Evolutionary conservation across 2,797 vertebrate genomes (phyloP).

Genomic region (Gallirallus australis): DNA sequence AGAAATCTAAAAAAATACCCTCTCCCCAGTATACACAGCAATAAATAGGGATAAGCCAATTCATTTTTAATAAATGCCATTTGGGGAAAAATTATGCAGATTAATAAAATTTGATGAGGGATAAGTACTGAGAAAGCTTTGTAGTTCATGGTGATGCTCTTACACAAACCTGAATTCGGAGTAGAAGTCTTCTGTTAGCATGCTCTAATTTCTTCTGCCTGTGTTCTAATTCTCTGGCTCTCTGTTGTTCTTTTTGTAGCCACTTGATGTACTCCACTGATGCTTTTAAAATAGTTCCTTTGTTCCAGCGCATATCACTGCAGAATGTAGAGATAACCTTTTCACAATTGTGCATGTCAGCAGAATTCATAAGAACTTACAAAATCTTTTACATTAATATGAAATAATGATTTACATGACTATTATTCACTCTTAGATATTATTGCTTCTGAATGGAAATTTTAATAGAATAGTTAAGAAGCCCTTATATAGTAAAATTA

Average conservation of each 20-base stretch:
- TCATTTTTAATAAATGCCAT: constrained; percentile 22
- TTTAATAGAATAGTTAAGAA: constrained; percentile 99
- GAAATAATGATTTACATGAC: constrained; percentile 97
- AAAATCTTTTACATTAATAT: constrained; percentile 94
- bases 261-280: constrained; percentile 99
- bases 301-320: constrained; percentile 99
- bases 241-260: constrained; percentile 99
- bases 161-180: constrained; percentile 94
- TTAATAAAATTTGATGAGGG: constrained; percentile 30
- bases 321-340: constrained; percentile 90
- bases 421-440: constrained; percentile 99
- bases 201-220: constrained; percentile 98
- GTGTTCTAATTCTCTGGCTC: constrained; percentile 92
- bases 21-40: not conserved
- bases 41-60: constrained; percentile 16
- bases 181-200: constrained; percentile 90
- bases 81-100: constrained; percentile 11
- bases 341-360: constrained; percentile 88
- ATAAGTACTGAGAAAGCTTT: constrained; percentile 14
- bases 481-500: constrained; percentile 97
- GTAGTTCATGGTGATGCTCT: not conserved
- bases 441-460: constrained; percentile 96
- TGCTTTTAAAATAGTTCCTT: constrained; percentile 99
- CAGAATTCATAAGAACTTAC: constrained; percentile 91
- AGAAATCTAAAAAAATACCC: not conserved